Evolutionary conservation across 2,888 invertebrate species (phyloP).

Genomic region (Sarcophaga carnaria): DNA sequence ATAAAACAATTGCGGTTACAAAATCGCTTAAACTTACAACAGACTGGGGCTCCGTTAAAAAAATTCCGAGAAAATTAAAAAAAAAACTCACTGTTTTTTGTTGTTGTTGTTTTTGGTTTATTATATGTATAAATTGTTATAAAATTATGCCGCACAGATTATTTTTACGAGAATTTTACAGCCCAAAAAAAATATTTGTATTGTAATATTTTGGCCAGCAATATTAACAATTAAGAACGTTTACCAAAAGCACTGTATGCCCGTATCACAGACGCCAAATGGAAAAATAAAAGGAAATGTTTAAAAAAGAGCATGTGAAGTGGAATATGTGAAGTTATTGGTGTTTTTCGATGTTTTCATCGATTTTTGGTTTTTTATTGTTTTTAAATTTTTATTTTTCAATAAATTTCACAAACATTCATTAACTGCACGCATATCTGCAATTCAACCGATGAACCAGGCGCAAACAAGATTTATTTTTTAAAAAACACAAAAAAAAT

Average conservation of each 20-base stretch:
- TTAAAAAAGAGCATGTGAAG: background rate
- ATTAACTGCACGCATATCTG: slow-evolving; percentile 49
- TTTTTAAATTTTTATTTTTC: background rate
- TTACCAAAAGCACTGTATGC: background rate
- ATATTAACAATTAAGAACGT: background rate
- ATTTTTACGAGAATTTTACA: background rate
- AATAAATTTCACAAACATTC: slow-evolving; percentile 47
- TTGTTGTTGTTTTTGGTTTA: too few species aligned
- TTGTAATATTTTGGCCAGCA: background rate
- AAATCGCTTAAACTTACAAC: too few species aligned
- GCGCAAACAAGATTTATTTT: slow-evolving; percentile 34
- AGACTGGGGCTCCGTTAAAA: background rate
- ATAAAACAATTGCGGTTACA: too few species aligned
- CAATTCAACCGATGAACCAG: slow-evolving; percentile 20
- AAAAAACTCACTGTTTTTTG: background rate
- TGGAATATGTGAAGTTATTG: background rate
- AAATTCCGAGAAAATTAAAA: background rate
- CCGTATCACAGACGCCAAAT: background rate
- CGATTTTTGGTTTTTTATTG: background rate
- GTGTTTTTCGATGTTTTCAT: background rate
- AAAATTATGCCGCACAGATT: background rate
- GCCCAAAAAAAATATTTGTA: background rate
- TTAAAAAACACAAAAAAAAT: background rate
- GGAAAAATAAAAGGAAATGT: background rate
- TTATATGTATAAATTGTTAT: background rate